Evolutionary conservation across 2,113 vertebrate species (phyloP).

Genomic region (Perca schrenkii): DNA sequence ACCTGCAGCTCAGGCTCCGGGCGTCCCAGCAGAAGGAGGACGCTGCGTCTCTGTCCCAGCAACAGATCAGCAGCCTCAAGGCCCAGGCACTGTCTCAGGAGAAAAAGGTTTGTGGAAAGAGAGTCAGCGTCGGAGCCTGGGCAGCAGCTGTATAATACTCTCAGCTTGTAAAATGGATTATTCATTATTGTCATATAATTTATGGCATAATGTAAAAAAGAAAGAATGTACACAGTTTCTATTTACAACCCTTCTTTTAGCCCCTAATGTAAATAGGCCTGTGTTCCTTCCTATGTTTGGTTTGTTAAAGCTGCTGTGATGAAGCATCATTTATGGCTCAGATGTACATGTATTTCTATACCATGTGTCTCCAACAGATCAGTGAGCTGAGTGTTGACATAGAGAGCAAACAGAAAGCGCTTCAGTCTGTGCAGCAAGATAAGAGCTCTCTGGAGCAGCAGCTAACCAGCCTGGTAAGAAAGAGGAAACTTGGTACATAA

Average conservation of each 20-base stretch:
- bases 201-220: not conserved
- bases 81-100: slow-evolving; percentile 79
- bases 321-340: slow-evolving; percentile 30
- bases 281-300: not conserved
- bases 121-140: not conserved
- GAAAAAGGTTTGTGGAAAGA: slow-evolving; percentile 74
- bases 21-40: slow-evolving; percentile 86
- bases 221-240: not conserved
- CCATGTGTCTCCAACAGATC: slow-evolving; percentile 81
- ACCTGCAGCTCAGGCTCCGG: slow-evolving; percentile 89
- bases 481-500: not conserved
- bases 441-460: slow-evolving; percentile 89
- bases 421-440: slow-evolving; percentile 86
- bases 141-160: not conserved
- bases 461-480: slow-evolving; percentile 89
- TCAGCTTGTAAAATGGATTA: not conserved
- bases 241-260: slow-evolving; percentile 7
- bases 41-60: slow-evolving; percentile 76
- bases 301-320: slow-evolving; percentile 7
- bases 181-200: not conserved
- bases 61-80: slow-evolving; percentile 75
- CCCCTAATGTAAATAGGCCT: not conserved
- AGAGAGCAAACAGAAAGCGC: slow-evolving; percentile 88
- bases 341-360: not conserved
- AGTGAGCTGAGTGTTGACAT: slow-evolving; percentile 89